These are phyloP conservation scores for Gymnarchus niloticus DNA, from an alignment of 2,113 vertebrate species.

Conservation along the genomic window DNA sequence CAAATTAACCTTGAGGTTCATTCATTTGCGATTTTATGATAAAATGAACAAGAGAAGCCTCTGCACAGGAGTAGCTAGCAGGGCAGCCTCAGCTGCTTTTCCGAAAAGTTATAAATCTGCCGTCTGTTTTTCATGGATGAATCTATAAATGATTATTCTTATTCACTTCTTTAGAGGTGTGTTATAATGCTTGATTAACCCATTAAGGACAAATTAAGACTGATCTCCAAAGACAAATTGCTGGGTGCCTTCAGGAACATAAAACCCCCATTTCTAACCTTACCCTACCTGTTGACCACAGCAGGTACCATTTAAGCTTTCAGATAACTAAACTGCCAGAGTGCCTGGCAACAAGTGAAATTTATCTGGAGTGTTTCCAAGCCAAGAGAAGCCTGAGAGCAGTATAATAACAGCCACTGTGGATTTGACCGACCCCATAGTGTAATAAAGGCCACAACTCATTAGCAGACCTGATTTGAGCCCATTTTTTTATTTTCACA, in stretches of 20 bases:
- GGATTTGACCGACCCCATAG: slow-evolving; percentile 24
- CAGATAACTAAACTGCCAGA: neutral
- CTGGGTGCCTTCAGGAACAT: neutral
- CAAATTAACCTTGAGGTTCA: too few species aligned
- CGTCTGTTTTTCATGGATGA: too few species aligned
- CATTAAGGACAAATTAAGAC: neutral
- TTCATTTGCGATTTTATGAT: too few species aligned
- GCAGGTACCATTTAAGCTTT: neutral
- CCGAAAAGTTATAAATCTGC: too few species aligned
- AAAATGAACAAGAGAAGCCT: too few species aligned
- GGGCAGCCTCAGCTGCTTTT: too few species aligned
- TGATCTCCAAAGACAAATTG: neutral
- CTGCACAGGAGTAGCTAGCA: too few species aligned
- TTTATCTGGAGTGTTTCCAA: too few species aligned
- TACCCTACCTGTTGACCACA: neutral
- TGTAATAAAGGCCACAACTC: slow-evolving; percentile 55
- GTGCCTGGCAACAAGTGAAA: too few species aligned
- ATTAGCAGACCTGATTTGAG: slow-evolving; percentile 48
- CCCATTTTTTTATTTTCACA: slow-evolving; percentile 40
- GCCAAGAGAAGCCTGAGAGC: neutral
- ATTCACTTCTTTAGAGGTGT: too few species aligned
- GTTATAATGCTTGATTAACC: too few species aligned
- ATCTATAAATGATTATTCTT: too few species aligned
- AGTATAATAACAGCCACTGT: neutral
- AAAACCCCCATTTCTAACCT: neutral